Conservation (phyloP, 2,797 vertebrate genomes). For the Poeciliopsis infans region DNA sequence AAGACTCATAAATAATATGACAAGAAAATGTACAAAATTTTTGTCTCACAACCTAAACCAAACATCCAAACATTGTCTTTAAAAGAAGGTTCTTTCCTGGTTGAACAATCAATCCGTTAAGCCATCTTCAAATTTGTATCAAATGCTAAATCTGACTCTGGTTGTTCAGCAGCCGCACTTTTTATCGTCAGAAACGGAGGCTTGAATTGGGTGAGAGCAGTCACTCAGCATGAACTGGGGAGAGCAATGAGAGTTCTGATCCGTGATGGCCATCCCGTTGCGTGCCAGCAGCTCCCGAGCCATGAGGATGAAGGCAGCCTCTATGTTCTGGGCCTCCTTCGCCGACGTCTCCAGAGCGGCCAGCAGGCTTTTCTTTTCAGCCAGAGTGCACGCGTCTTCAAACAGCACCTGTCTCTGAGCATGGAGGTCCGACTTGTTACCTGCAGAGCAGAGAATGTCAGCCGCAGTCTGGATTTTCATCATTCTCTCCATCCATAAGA, state of each 20-base stretch:
- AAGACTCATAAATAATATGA: constrained; percentile 48
- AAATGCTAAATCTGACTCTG: neutral
- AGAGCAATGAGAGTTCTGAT: constrained; percentile 73
- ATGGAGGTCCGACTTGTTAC: constrained; percentile 91
- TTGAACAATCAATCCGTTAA: neutral
- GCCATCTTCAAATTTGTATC: neutral
- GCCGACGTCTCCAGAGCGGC: constrained; percentile 95
- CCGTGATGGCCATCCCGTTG: constrained; percentile 83
- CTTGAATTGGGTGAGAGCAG: constrained; percentile 81
- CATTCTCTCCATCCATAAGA: neutral
- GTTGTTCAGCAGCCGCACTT: constrained; percentile 84
- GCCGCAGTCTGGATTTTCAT: neutral
- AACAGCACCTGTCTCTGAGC: constrained; percentile 88
- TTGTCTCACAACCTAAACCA: constrained; percentile 8
- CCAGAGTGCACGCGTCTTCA: constrained; percentile 90
- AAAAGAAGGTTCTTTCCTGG: neutral
- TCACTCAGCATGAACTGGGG: constrained; percentile 71
- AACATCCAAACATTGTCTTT: constrained; percentile 8
- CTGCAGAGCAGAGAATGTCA: constrained; percentile 66
- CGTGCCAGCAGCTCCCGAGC: constrained; percentile 90
- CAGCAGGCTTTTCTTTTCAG: constrained; percentile 86
- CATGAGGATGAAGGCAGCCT: constrained; percentile 91
- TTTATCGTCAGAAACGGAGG: constrained; percentile 64
- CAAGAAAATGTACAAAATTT: constrained; percentile 18
- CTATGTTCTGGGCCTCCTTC: constrained; percentile 92